phyloP scores from a whole-genome alignment of 2,888 invertebrate genomes.

The Iselma pallidipennis region DNA sequence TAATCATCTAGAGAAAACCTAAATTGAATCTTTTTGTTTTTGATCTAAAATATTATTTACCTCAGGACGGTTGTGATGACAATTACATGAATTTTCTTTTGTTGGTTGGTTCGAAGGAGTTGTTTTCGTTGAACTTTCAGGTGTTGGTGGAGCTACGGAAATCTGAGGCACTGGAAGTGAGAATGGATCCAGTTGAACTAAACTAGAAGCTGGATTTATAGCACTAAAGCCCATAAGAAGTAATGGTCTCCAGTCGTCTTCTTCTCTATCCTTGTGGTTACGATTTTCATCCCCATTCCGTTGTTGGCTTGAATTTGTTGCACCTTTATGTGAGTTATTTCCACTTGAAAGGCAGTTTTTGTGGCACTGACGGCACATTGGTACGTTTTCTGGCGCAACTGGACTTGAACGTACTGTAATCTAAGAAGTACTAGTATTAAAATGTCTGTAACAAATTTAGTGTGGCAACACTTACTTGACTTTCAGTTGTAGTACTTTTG shows the following conservation, averaged over 20 bases:
- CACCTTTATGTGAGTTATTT: constrained; percentile 25
- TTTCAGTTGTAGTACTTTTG: constrained; percentile 76
- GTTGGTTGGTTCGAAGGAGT: constrained; percentile 17
- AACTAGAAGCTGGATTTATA: constrained; percentile 64
- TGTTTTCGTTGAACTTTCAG: constrained; percentile 33
- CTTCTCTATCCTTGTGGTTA: constrained; percentile 42
- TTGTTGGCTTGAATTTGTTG: constrained; percentile 21
- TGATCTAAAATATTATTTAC: constrained; percentile 7
- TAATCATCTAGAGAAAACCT: constrained; percentile 23
- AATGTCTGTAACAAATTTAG: background rate
- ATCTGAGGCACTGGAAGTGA: constrained; percentile 42
- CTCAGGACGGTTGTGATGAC: constrained; percentile 26
- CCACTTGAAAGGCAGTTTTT: constrained; percentile 68
- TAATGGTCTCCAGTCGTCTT: constrained; percentile 68
- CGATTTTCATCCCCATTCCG: constrained; percentile 16
- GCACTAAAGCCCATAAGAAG: constrained; percentile 71
- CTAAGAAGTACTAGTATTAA: constrained; percentile 54
- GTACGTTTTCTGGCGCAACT: constrained; percentile 70
- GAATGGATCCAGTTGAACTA: constrained; percentile 63
- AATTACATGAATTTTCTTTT: constrained; percentile 27
- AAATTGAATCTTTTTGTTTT: background rate
- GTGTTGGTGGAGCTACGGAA: constrained; percentile 42
- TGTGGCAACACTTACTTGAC: constrained; percentile 64
- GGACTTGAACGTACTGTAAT: constrained; percentile 79
- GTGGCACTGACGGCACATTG: constrained; percentile 78